Percentiles rank a stretch among this genome's conserved stretches.
Evolutionary conservation across 2,113 vertebrate genomes (phyloP).

Genomic region (Sterrhoptilus dennistouni): DNA sequence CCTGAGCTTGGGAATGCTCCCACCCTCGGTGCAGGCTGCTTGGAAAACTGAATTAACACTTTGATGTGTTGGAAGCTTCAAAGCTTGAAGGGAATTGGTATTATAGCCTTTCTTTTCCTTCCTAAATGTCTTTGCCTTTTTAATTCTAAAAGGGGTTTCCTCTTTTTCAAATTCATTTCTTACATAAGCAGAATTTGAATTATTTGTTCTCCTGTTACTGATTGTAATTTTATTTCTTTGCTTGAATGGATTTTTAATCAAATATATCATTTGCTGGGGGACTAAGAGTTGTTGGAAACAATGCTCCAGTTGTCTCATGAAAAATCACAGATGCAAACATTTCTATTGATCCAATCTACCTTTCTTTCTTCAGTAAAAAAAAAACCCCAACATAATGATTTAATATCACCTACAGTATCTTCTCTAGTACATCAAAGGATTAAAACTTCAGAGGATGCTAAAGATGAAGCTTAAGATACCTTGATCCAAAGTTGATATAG

Average conservation of each 20-base stretch:
- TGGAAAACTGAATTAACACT: background rate
- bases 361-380: background rate
- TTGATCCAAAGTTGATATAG: background rate
- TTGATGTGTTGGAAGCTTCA: background rate
- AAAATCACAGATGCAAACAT: background rate
- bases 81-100: background rate
- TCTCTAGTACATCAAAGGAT: background rate
- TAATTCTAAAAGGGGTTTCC: background rate
- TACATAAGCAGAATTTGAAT: background rate
- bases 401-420: background rate
- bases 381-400: background rate
- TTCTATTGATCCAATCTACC: background rate
- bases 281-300: background rate
- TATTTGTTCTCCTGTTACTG: background rate
- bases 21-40: background rate
- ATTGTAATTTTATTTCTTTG: background rate
- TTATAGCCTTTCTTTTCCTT: background rate
- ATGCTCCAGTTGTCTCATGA: background rate
- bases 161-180: background rate
- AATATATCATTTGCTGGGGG: background rate
- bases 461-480: background rate
- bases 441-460: slow-evolving; percentile 23
- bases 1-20: background rate
- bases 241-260: background rate
- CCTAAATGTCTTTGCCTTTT: background rate